Base-by-base conservation (phyloP, 2,797 vertebrate genomes). In the Lateolabrax maculatus region DNA sequence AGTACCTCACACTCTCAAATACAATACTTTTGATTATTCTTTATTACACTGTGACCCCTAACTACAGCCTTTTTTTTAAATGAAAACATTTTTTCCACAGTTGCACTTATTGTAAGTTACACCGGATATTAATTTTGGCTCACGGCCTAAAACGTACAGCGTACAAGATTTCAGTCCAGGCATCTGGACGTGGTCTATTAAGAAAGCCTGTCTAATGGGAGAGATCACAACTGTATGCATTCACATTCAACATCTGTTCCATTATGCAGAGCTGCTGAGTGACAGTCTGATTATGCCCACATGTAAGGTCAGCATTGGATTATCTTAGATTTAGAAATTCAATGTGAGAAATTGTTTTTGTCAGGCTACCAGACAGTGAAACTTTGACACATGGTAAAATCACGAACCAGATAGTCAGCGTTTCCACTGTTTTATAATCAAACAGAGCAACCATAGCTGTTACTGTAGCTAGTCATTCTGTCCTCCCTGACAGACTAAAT, bases 221-320 rank as follows among this genome's bases (percentile, higher is more conserved):
- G 81, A 85, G 48, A 52, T 83, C 79, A 71, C 67, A 74, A 55
- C 70, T 77, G 53, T 3, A 8, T 41, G 31, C 64, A 12, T 67
- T 80, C 66, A 68, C 74, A 18, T 72, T 49, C 9, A 41, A 78
- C 86, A 87, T 87, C 85, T 90, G 87, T 63, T 92, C 49, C 63
- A 31, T 81, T 61, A 65, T 39, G 65, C 55, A 44, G 68, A 27
- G 13, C 62, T 68, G 78, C 79, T 62, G 88, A 89, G 43, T 63
- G 84, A 86, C 81, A 72, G 61, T 37, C 7, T 68, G 81, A 89
- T 79, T 69, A 46, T 27, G 55, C 21, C 61, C 78, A 74, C 67
- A 43, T 89, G 79, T 74, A 77, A 75, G 29, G 65, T 81, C 57
- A 63, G 23, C 29, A 6, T 5, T 23, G 56, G 76, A 53, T 86